Percentiles rank a stretch among this genome's conserved stretches.
Evolutionary conservation across 2,113 vertebrate species (phyloP).

Genomic region (Naja naja): DNA sequence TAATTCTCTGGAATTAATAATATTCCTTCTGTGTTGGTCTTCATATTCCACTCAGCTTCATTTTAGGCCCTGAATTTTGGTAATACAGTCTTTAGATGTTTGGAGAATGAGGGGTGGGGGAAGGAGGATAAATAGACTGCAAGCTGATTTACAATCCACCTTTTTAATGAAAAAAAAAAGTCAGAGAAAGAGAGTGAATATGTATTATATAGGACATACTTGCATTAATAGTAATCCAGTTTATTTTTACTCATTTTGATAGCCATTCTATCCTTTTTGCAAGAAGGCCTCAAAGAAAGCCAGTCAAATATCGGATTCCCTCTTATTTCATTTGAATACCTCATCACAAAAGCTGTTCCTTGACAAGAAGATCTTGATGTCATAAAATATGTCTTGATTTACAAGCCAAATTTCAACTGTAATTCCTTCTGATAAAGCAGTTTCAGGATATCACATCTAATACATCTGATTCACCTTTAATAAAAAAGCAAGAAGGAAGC

Average conservation of each 20-base stretch:
- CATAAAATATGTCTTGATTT: slow-evolving; percentile 20
- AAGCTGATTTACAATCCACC: neutral
- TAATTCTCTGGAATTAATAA: neutral
- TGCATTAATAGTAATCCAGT: neutral
- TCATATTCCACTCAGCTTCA: neutral
- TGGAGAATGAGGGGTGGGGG: neutral
- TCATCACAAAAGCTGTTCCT: slow-evolving; percentile 27
- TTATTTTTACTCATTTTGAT: neutral
- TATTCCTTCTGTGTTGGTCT: neutral
- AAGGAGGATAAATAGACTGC: neutral
- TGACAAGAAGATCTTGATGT: slow-evolving; percentile 17
- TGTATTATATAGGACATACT: neutral
- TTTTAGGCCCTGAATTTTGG: neutral
- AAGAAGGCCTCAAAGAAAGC: neutral
- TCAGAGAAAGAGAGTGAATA: neutral
- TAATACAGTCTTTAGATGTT: neutral
- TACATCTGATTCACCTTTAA: slow-evolving; percentile 28
- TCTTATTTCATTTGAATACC: slow-evolving; percentile 15
- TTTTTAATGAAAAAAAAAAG: neutral
- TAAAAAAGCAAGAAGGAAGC: neutral
- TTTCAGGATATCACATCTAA: slow-evolving; percentile 15
- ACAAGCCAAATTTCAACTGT: slow-evolving; percentile 5
- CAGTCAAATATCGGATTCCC: neutral
- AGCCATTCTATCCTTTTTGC: neutral
- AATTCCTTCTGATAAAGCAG: neutral